phyloP scores from a whole-genome alignment of 2,113 vertebrate species.

The Gallinago undulata region DNA sequence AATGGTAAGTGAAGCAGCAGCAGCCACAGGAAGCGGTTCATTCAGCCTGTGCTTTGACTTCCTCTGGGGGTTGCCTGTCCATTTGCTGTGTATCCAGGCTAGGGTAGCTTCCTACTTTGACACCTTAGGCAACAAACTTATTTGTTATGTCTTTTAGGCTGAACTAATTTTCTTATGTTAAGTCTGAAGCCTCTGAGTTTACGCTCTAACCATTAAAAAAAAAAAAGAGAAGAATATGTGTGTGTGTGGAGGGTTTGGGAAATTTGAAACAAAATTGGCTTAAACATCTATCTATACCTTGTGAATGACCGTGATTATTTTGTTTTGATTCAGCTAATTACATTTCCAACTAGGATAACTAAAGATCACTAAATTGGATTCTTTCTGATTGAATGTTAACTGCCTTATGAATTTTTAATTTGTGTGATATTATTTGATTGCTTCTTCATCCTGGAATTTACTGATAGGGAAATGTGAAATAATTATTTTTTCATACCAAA shows the following conservation, averaged over 20 bases:
- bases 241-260: neutral
- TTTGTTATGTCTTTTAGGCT: neutral
- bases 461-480: neutral
- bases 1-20: neutral
- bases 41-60: neutral
- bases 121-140: neutral
- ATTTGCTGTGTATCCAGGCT: neutral
- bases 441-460: neutral
- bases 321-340: conserved; percentile 32
- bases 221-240: neutral
- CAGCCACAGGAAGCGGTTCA: neutral
- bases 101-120: neutral
- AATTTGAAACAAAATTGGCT: neutral
- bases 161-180: neutral
- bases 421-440: neutral
- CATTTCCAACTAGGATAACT: neutral
- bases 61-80: neutral
- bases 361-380: neutral
- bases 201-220: neutral
- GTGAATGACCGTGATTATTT: neutral
- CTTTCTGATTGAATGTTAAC: neutral
- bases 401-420: neutral
- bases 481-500: neutral
- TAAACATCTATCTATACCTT: neutral
- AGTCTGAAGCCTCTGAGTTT: neutral